A percentile compares a stretch with the other conserved stretches of the same genome.
These are phyloP conservation scores for Belgica antarctica DNA, from an alignment of 2,888 invertebrate genomes.

Conservation along the genomic window DNA sequence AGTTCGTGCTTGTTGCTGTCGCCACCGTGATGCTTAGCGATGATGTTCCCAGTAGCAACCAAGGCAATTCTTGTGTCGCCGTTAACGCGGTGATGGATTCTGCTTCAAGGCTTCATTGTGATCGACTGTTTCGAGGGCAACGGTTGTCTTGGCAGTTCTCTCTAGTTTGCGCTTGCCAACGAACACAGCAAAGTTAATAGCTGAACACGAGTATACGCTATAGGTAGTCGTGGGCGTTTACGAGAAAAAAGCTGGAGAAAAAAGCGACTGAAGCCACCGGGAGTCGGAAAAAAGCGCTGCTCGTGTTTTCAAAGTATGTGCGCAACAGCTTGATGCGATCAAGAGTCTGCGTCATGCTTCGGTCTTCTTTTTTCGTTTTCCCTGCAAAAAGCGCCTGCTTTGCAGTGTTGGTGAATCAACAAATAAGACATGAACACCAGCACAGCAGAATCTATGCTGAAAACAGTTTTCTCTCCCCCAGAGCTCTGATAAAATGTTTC, in stretches of 20 bases:
- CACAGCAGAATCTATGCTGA: background rate
- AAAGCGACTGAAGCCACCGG: conserved; percentile 20
- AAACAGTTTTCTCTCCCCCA: background rate
- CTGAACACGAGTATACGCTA: conserved; percentile 23
- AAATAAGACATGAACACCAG: background rate
- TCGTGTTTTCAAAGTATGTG: conserved; percentile 29
- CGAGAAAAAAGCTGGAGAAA: conserved; percentile 29
- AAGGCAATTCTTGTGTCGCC: conserved; percentile 2
- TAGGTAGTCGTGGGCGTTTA: conserved; percentile 43
- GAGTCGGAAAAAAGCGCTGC: conserved; percentile 35
- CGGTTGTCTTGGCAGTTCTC: conserved; percentile 24
- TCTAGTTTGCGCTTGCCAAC: background rate
- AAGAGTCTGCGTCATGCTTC: conserved; percentile 42
- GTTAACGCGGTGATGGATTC: conserved; percentile 3
- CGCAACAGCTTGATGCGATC: conserved; percentile 41
- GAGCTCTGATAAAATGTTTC: conserved; percentile 20
- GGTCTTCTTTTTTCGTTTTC: conserved; percentile 1
- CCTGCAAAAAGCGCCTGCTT: conserved; percentile 4
- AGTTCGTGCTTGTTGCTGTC: background rate
- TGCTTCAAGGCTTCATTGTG: background rate
- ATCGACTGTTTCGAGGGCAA: background rate
- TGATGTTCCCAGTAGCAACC: background rate
- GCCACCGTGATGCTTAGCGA: no score
- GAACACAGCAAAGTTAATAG: conserved; percentile 22
- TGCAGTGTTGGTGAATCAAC: conserved; percentile 19